phyloP scores from a whole-genome alignment of 2,797 vertebrate genomes.

The Xenopus petersii region DNA sequence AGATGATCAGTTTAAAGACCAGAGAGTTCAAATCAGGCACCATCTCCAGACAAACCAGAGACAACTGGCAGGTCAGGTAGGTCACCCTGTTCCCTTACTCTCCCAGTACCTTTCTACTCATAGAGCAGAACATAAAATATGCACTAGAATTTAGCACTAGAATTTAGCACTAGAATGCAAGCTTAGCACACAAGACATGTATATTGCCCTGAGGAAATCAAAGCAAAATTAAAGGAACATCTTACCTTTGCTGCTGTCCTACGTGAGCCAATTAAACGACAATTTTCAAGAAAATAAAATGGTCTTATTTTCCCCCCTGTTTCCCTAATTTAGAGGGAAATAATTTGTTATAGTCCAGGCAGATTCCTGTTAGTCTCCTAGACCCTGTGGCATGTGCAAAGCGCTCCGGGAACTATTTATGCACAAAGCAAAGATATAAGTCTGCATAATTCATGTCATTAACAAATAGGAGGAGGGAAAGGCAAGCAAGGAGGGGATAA shows the following conservation, averaged over 20 bases:
- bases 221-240: background rate
- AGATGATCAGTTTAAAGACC: no score
- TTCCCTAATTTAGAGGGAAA: background rate
- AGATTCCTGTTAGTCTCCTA: constrained; percentile 8
- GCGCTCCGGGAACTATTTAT: constrained; percentile 38
- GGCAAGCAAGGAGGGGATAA: constrained; percentile 38
- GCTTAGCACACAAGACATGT: no score
- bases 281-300: background rate
- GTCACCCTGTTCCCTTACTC: no score
- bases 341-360: background rate
- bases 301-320: background rate
- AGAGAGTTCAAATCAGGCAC: no score
- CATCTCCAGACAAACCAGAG: no score
- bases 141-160: no score
- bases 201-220: background rate
- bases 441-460: constrained; percentile 34
- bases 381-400: background rate
- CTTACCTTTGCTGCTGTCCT: constrained; percentile 20
- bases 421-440: background rate
- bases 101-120: no score
- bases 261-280: background rate
- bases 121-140: no score
- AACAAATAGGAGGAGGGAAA: constrained; percentile 12
- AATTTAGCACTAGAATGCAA: no score
- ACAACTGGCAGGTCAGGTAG: no score